phyloP scores from a whole-genome alignment of 2,797 vertebrate species.

The Sebastes reedi region DNA sequence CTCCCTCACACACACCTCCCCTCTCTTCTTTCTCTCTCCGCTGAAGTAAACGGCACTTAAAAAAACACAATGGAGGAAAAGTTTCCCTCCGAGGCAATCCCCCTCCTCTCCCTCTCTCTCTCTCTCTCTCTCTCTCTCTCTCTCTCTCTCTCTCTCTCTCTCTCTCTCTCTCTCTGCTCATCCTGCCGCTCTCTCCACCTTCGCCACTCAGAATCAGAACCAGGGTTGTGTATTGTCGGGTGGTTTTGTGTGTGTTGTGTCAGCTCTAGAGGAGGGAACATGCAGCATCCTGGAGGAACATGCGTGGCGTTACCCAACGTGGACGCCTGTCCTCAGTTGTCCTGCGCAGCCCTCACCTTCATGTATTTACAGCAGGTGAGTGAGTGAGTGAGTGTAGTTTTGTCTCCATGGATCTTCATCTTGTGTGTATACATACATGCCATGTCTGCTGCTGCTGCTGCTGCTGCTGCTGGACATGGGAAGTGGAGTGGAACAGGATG shows the following conservation, averaged over 20 bases:
- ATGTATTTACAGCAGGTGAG: constrained; percentile 96
- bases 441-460: background rate
- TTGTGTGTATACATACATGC: background rate
- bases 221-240: constrained; percentile 20
- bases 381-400: background rate
- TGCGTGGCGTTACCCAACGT: constrained; percentile 95
- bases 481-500: constrained; percentile 11
- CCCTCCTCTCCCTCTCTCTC: background rate
- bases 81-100: constrained; percentile 23
- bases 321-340: constrained; percentile 95
- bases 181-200: background rate
- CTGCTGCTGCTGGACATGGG: constrained; percentile 2
- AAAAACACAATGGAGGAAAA: constrained; percentile 50
- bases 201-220: constrained; percentile 1
- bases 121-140: constrained; percentile 6
- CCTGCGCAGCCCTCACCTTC: constrained; percentile 97
- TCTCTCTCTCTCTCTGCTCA: background rate
- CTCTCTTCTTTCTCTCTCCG: background rate
- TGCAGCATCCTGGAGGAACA: constrained; percentile 97
- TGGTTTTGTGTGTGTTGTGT: constrained; percentile 77
- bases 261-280: constrained; percentile 81
- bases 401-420: background rate
- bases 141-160: background rate
- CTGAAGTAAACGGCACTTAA: constrained; percentile 13
- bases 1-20: background rate